These are phyloP conservation scores for Drosophila obscura DNA, from an alignment of 1,140 invertebrate species.

Conservation along the genomic window DNA sequence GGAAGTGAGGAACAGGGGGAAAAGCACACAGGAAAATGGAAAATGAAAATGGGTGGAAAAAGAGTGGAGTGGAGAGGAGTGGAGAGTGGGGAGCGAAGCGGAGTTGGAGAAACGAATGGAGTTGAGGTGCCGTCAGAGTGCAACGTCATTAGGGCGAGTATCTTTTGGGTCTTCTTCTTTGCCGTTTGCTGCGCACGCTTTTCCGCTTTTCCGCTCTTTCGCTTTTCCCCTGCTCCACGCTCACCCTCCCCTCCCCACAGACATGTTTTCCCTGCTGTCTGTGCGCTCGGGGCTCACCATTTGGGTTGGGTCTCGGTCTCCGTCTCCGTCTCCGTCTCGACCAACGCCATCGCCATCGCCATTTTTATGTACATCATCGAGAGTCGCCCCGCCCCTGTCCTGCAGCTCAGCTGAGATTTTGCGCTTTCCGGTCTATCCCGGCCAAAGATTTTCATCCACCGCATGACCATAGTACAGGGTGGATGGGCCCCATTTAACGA, in stretches of 20 bases:
- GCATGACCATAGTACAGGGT: slow-evolving; percentile 15
- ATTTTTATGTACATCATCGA: slow-evolving; percentile 60
- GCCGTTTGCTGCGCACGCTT: slow-evolving; percentile 51
- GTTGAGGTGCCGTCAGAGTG: slow-evolving; percentile 31
- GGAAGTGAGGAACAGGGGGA: background rate
- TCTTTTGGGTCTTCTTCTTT: slow-evolving; percentile 42
- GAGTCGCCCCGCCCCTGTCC: slow-evolving; percentile 13
- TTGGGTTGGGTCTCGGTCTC: slow-evolving; percentile 47
- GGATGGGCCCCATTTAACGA: slow-evolving; percentile 42
- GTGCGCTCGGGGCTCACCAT: slow-evolving; percentile 1
- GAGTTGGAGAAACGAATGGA: slow-evolving; percentile 16
- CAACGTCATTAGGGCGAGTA: slow-evolving; percentile 50
- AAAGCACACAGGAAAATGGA: slow-evolving; percentile 19
- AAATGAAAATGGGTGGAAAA: too few species aligned
- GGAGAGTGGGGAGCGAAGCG: background rate
- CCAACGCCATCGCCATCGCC: slow-evolving; percentile 43
- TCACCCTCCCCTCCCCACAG: too few species aligned
- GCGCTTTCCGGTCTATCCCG: slow-evolving; percentile 58
- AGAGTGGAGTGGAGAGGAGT: too few species aligned
- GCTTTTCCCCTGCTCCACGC: background rate
- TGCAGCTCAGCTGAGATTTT: slow-evolving; percentile 66
- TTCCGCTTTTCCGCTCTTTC: slow-evolving; percentile 46
- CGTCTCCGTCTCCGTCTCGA: background rate
- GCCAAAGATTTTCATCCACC: slow-evolving; percentile 76
- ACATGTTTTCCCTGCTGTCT: background rate